Conservation (phyloP, 2,888 invertebrate species). For the Coleophora deauratella region DNA sequence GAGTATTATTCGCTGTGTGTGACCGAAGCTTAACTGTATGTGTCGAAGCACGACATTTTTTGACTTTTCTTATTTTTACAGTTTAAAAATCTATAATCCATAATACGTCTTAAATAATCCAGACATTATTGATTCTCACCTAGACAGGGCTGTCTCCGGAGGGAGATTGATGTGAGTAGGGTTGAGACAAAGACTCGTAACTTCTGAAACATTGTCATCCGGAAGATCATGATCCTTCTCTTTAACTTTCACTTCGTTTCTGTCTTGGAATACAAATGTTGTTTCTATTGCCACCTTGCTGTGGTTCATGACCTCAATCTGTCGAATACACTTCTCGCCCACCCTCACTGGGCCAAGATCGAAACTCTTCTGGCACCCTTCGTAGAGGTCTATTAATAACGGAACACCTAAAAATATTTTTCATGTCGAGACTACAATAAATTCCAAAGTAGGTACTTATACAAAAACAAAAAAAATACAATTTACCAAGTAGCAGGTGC, state of each 20-base stretch:
- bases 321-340: conserved; percentile 63
- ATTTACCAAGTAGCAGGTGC: no score
- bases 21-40: no score
- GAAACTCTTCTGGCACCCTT: conserved; percentile 64
- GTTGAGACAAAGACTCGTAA: conserved; percentile 52
- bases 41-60: no score
- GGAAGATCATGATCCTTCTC: neutral
- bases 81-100: no score
- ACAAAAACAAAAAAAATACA: no score
- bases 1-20: no score
- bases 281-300: conserved; percentile 71
- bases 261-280: conserved; percentile 53
- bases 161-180: conserved; percentile 24
- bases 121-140: conserved; percentile 25
- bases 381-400: conserved; percentile 56
- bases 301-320: conserved; percentile 74
- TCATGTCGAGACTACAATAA: no score
- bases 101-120: no score
- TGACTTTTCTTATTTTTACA: no score
- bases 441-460: no score
- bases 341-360: conserved; percentile 61
- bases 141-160: conserved; percentile 30
- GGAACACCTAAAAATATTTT: conserved; percentile 43
- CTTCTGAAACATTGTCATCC: conserved; percentile 42
- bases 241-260: neutral